Evolutionary conservation across 2,888 invertebrate species (phyloP).

Genomic region (Alcis repandata): DNA sequence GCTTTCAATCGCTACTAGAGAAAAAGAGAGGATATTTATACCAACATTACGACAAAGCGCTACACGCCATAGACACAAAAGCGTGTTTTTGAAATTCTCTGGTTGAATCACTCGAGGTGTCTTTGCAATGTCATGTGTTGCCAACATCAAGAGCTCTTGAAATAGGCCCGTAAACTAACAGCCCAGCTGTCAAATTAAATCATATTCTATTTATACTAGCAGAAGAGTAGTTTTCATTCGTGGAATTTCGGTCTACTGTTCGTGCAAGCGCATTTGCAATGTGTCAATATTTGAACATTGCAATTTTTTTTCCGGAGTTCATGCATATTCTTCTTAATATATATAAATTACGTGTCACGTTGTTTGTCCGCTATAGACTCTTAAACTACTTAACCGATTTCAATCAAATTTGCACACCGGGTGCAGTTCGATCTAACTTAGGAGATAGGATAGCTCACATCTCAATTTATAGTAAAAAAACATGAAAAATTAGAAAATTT

Average conservation of each 20-base stretch:
- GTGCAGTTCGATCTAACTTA: too few species aligned
- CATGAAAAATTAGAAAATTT: too few species aligned
- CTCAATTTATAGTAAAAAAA: too few species aligned
- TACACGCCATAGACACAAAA: slow-evolving; percentile 48
- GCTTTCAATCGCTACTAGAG: background rate
- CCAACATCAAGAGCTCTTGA: slow-evolving; percentile 77
- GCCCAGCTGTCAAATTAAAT: slow-evolving; percentile 50
- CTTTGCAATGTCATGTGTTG: slow-evolving; percentile 74
- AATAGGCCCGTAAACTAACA: slow-evolving; percentile 74
- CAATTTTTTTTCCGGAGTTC: slow-evolving; percentile 7
- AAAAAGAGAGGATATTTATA: background rate
- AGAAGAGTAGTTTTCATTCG: slow-evolving; percentile 5
- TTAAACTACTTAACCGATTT: too few species aligned
- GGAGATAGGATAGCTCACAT: too few species aligned
- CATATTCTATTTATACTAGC: slow-evolving; percentile 47
- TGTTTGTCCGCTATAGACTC: too few species aligned
- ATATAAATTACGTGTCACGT: too few species aligned
- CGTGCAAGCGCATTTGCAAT: slow-evolving; percentile 28
- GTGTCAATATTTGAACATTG: slow-evolving; percentile 24
- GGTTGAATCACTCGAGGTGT: slow-evolving; percentile 73
- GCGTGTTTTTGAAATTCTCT: slow-evolving; percentile 54
- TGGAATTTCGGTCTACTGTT: background rate
- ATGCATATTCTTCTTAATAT: background rate
- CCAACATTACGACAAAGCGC: background rate
- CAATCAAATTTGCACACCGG: too few species aligned